Conservation (phyloP, 2,113 vertebrate genomes). For the Elgaria multicarinata region DNA sequence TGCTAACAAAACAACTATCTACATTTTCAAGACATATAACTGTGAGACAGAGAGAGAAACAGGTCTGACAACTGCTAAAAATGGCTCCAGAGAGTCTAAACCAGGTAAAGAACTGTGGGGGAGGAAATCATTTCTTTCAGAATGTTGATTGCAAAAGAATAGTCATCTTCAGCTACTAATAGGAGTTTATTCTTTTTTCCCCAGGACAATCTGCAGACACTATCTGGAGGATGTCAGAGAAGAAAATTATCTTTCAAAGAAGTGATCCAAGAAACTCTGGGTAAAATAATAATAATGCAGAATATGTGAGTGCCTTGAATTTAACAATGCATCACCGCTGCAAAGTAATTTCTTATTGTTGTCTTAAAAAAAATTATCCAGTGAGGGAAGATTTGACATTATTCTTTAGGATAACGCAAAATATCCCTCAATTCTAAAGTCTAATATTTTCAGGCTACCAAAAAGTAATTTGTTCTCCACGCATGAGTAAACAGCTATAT, state of each 20-base stretch:
- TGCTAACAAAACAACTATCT: slow-evolving; percentile 12
- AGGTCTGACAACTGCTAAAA: slow-evolving; percentile 21
- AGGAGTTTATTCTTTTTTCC: slow-evolving; percentile 60
- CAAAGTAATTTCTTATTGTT: slow-evolving; percentile 59
- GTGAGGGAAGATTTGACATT: slow-evolving; percentile 55
- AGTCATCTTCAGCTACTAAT: slow-evolving; percentile 35
- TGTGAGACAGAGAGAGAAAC: neutral
- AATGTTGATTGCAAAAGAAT: slow-evolving; percentile 53
- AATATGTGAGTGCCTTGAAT: slow-evolving; percentile 53
- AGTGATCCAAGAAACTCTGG: slow-evolving; percentile 52
- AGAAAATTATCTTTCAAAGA: slow-evolving; percentile 62
- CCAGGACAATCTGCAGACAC: slow-evolving; percentile 55
- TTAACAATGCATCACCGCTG: slow-evolving; percentile 42
- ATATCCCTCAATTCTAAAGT: slow-evolving; percentile 58
- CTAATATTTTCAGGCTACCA: slow-evolving; percentile 51
- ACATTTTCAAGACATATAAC: slow-evolving; percentile 43
- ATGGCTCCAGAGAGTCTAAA: slow-evolving; percentile 2
- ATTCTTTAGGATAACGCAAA: slow-evolving; percentile 65
- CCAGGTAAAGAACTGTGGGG: slow-evolving; percentile 28
- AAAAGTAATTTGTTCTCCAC: slow-evolving; percentile 64
- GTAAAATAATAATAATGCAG: slow-evolving; percentile 35
- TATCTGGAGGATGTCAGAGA: slow-evolving; percentile 61
- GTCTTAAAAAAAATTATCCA: slow-evolving; percentile 40
- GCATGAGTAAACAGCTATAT: slow-evolving; percentile 62
- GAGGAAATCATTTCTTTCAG: slow-evolving; percentile 47